Base-by-base conservation (phyloP, 2,797 vertebrate genomes). In the Rousettus madagascariensis region DNA sequence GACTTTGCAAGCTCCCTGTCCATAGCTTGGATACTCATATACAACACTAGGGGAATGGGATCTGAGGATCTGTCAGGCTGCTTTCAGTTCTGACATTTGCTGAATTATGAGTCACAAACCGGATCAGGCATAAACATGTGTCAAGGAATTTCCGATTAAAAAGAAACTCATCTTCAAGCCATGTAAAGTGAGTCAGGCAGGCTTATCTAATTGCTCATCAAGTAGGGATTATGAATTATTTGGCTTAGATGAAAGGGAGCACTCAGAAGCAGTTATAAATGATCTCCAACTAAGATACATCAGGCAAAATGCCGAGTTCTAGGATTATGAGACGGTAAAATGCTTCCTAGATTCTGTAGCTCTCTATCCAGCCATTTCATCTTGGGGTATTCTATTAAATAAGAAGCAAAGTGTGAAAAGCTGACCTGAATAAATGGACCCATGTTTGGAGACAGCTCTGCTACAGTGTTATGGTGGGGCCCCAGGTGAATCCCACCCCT, bases 121-220 rank as follows among this genome's bases (percentile, higher is more conserved):
- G 15, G 59, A 78, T 19, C 78, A 71, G 95, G 63, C 43, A 51
- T 28, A 71, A 65, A 75, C 8, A 78, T 0, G 26, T 38, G 36
- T 90, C 87, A 83, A 94, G 94, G 92, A 95, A 95, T 86, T 96
- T 95, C 83, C 89, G 92, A 85, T 94, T 89, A 91, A 90, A 94
- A 95, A 78, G 83, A 94, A 94, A 93, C 69, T 96, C 83, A 69
- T 92, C 89, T 72, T 90, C 30, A 4, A 87, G 79, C 63, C 4
- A 0, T 53, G 72, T 22, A 22, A 71, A 88, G 88, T 17, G 2
- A 65, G 91, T 77, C 49, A 66, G 77, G 72, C 66, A 36, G 43
- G 92, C 91, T 93, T 87, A 38, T 51, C 72, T 92, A 94, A 95
- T 85, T 89, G 92, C 69, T 57, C 87, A 87, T 95, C 93, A 91